Percentiles rank a stretch among this genome's conserved stretches.
phyloP scores from a whole-genome alignment of 2,888 invertebrate species.

The Microctonus aethiopoides region DNA sequence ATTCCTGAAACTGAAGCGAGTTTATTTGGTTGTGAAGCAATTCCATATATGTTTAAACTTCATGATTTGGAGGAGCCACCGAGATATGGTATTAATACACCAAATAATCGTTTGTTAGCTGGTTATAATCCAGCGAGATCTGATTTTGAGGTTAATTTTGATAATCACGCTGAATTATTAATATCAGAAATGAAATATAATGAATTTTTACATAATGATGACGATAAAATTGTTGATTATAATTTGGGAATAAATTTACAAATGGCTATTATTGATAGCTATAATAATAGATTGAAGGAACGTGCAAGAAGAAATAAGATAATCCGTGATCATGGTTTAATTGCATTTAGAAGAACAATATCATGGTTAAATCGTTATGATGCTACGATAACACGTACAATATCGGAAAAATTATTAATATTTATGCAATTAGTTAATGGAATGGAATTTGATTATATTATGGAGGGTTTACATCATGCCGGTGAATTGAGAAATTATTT shows the following conservation, averaged over 20 bases:
- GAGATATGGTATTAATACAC: constrained; percentile 69
- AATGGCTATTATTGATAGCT: constrained; percentile 77
- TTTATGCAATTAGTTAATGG: constrained; percentile 83
- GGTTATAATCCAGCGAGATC: constrained; percentile 88
- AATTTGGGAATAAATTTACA: constrained; percentile 75
- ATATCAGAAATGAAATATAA: constrained; percentile 63
- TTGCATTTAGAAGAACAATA: constrained; percentile 77
- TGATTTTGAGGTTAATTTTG: constrained; percentile 87
- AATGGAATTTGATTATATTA: constrained; percentile 79
- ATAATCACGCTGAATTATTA: constrained; percentile 83
- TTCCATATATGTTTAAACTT: constrained; percentile 76
- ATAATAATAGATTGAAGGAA: constrained; percentile 81
- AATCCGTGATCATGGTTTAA: constrained; percentile 82
- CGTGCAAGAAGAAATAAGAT: constrained; percentile 78
- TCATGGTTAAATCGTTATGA: constrained; percentile 80
- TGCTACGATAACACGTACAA: constrained; percentile 71
- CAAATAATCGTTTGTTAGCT: constrained; percentile 75
- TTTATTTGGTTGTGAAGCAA: constrained; percentile 71
- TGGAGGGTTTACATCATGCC: constrained; percentile 81
- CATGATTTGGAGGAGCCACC: constrained; percentile 80
- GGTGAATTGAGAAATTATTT: constrained; percentile 76
- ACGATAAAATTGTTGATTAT: constrained; percentile 50
- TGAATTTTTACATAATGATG: constrained; percentile 67
- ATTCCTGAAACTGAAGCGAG: constrained; percentile 72
- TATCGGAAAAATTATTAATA: constrained; percentile 73